Conservation (phyloP, 2,797 vertebrate genomes). For the Heteromormyrus szaboi region DNA sequence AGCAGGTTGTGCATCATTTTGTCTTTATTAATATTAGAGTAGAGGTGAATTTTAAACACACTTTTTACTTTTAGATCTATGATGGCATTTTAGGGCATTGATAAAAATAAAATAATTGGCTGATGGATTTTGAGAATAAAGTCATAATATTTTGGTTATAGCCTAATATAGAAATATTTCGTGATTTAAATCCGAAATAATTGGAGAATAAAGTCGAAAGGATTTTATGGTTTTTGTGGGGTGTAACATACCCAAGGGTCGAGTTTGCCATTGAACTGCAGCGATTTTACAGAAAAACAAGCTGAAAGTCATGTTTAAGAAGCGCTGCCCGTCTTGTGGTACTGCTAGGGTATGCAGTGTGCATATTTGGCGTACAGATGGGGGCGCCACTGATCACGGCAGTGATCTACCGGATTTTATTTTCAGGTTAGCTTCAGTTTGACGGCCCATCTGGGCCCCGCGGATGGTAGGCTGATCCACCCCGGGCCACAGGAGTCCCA, state of each 20-base stretch:
- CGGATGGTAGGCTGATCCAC: neutral
- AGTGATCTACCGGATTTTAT: neutral
- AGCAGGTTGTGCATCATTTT: neutral
- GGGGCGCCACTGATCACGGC: neutral
- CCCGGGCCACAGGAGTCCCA: neutral
- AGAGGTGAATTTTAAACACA: neutral
- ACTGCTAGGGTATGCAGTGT: neutral
- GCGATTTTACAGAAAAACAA: neutral
- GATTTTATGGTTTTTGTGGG: neutral
- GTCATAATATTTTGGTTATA: neutral
- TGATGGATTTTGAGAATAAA: neutral
- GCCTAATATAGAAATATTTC: neutral
- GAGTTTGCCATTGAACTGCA: neutral
- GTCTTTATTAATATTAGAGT: neutral
- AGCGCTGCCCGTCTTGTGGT: neutral
- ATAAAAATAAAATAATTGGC: neutral
- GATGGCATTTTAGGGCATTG: neutral
- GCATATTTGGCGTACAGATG: neutral
- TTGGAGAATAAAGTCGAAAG: neutral
- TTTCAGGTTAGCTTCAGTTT: neutral
- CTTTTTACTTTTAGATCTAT: neutral
- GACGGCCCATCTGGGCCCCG: neutral
- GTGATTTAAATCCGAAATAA: neutral
- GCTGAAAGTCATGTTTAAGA: neutral
- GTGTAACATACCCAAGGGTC: neutral